phyloP scores from a whole-genome alignment of 2,113 vertebrate genomes.

The Halcyon malimbica region DNA sequence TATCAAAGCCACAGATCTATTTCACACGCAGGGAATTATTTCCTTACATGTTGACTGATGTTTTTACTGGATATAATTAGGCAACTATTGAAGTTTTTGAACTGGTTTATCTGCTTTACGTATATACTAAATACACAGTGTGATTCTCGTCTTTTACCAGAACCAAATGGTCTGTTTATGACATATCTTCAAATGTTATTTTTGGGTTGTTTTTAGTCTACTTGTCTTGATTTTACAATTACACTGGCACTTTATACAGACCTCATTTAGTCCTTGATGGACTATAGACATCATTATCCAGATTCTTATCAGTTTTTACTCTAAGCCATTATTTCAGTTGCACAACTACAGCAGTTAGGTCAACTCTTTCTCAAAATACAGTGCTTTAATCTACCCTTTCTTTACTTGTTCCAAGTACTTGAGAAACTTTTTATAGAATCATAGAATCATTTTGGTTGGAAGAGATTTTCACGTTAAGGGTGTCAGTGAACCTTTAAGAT shows the following conservation, averaged over 20 bases:
- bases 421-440: not conserved
- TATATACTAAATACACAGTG: not conserved
- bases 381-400: not conserved
- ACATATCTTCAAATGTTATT: conserved; percentile 27
- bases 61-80: not conserved
- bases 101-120: conserved; percentile 1
- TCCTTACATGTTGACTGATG: not conserved
- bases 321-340: not conserved
- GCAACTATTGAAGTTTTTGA: not conserved
- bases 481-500: too few relatives aligned
- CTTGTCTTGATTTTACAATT: not conserved
- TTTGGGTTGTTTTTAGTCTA: conserved; percentile 24
- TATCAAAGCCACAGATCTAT: not conserved
- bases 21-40: not conserved
- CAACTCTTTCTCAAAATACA: not conserved
- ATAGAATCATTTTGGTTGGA: too few relatives aligned
- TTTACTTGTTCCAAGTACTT: not conserved
- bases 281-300: conserved; percentile 54
- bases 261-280: conserved; percentile 40
- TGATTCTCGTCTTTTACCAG: not conserved
- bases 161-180: conserved; percentile 3
- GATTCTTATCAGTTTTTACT: conserved; percentile 20
- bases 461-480: too few relatives aligned
- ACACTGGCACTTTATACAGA: conserved; percentile 48
- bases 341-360: not conserved